Percentiles rank a stretch among this genome's conserved stretches.
Evolutionary conservation across 2,797 vertebrate species (phyloP).

Genomic region (Denticeps clupeoides): DNA sequence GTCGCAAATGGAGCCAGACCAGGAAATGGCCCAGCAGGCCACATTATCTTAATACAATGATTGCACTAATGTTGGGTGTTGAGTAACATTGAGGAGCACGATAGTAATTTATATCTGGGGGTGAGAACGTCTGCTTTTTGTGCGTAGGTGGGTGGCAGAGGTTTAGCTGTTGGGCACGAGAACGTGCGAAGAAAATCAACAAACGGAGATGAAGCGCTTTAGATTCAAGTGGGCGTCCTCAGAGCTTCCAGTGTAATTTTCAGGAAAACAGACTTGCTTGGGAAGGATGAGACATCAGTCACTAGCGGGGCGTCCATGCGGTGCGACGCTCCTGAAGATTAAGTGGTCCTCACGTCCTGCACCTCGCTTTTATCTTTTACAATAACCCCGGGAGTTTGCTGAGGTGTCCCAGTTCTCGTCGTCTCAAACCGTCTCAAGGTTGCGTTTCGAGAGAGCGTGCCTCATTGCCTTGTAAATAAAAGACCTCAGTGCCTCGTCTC

Average conservation of each 20-base stretch:
- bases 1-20: conserved; percentile 53
- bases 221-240: too few species aligned
- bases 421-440: conserved; percentile 22
- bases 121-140: too few species aligned
- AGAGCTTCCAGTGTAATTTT: background rate
- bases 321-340: conserved; percentile 9
- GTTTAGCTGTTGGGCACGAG: too few species aligned
- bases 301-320: conserved; percentile 14
- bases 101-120: too few species aligned
- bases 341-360: conserved; percentile 11
- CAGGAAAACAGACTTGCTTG: background rate
- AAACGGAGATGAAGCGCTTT: too few species aligned
- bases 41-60: conserved; percentile 56
- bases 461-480: conserved; percentile 19
- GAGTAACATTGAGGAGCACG: conserved; percentile 26
- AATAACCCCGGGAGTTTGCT: conserved; percentile 15
- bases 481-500: conserved; percentile 5
- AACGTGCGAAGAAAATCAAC: too few species aligned
- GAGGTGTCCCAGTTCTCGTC: conserved; percentile 15
- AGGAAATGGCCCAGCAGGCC: conserved; percentile 60
- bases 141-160: too few species aligned
- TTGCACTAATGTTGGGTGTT: conserved; percentile 33
- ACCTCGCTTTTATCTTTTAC: conserved; percentile 20
- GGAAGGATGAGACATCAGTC: conserved; percentile 8
- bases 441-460: conserved; percentile 14